Conservation (phyloP, 2,113 vertebrate species). For the Tamias sibiricus region DNA sequence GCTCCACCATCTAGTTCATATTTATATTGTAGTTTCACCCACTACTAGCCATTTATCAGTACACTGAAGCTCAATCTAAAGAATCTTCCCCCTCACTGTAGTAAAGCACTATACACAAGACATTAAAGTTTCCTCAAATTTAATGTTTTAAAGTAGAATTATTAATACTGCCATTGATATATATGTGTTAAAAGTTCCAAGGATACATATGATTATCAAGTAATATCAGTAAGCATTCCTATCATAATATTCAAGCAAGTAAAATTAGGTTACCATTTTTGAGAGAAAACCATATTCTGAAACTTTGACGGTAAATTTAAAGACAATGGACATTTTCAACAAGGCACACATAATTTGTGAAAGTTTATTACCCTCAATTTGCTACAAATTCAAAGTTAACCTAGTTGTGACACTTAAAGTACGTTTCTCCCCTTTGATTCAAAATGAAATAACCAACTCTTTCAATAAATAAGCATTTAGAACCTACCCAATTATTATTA, state of each 20-base stretch:
- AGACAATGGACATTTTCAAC: conserved; percentile 75
- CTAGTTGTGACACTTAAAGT: conserved; percentile 48
- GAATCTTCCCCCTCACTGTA: conserved; percentile 32
- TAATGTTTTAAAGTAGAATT: conserved; percentile 77
- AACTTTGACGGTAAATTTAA: conserved; percentile 69
- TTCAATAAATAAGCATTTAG: conserved; percentile 54
- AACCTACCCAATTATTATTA: neutral
- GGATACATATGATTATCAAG: conserved; percentile 79
- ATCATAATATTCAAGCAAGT: conserved; percentile 71
- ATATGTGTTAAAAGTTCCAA: conserved; percentile 68
- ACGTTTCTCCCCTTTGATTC: conserved; percentile 35
- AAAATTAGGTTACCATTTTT: conserved; percentile 52
- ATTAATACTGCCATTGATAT: conserved; percentile 78
- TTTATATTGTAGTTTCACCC: conserved; percentile 9
- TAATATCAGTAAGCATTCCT: conserved; percentile 72
- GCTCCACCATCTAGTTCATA: conserved; percentile 61
- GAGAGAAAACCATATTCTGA: conserved; percentile 50
- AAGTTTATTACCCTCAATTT: conserved; percentile 71
- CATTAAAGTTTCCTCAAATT: conserved; percentile 77
- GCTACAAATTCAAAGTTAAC: conserved; percentile 69
- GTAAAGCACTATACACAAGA: conserved; percentile 76
- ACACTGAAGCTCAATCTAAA: conserved; percentile 57
- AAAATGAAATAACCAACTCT: conserved; percentile 49
- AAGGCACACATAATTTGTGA: conserved; percentile 84
- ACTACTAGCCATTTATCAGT: conserved; percentile 62